Base-by-base conservation (phyloP, 2,888 invertebrate genomes). In the Athalia rosae region DNA sequence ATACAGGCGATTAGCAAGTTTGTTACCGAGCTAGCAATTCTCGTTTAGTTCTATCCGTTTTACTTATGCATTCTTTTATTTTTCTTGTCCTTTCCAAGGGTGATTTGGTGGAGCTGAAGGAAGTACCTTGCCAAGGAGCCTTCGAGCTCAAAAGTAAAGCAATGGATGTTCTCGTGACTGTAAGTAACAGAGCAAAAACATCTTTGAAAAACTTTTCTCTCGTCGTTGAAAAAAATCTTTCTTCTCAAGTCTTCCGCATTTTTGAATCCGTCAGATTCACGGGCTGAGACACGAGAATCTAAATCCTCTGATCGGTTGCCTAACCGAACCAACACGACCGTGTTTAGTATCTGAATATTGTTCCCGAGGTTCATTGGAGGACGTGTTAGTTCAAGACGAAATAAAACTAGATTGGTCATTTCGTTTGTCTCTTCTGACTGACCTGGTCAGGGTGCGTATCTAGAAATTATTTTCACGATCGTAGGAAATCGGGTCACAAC, bases 351-450 rank as follows among this genome's bases (percentile, higher is more conserved):
- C 94, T 87, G 98, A 97, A 87, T 95, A 95, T 89, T 97, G 97
- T 90, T 95, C 95, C 76, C 92, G 98, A 79, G 97, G 97, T 67
- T 97, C 97, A 63, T 91, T 97, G 81, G 95, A 96, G 90, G 97
- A 97, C 89, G 95, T 97, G 76, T 93, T 97, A 69, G 94, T 95
- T 85, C 96, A 96, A 90, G 96, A 96, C 87, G 97, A 97, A 89
- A 96, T 97, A 88, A 95, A 96, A 90, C 92, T 98, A 84, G 98
- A 99, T 91, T 98, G 98, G 98, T 96, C 97, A 77, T 98, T 98
- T 91, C 95, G 98, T 78, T 92, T 98, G 78, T 98, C 98, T 59
- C 92, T 99, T 81, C 93, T 98, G 71, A 98, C 98, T 8, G 98
- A 98, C 91, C 92, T 98, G 80, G 97, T 98, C 83, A 92, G 96